phyloP scores from a whole-genome alignment of 2,113 vertebrate genomes.

The Microcebus griseorufus region DNA sequence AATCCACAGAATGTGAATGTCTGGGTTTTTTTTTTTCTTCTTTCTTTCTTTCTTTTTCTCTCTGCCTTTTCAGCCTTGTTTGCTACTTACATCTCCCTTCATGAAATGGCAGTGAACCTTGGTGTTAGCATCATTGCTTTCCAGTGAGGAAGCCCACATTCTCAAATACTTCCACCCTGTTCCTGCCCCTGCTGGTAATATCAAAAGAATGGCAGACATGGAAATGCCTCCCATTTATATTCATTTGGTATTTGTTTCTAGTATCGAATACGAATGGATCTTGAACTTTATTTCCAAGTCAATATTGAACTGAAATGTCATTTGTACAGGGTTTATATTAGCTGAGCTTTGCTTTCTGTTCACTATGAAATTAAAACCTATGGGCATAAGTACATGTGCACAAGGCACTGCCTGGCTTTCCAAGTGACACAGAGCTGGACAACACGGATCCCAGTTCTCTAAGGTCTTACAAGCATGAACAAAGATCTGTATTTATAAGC shows the following conservation, averaged over 20 bases:
- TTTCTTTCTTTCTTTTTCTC: neutral
- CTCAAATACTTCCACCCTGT: neutral
- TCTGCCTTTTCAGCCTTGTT: conserved; percentile 57
- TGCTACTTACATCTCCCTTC: neutral
- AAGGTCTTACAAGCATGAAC: neutral
- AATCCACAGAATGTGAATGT: conserved; percentile 48
- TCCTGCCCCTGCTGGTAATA: conserved; percentile 69
- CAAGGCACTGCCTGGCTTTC: neutral
- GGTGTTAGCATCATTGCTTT: conserved; percentile 1
- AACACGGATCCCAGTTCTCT: neutral
- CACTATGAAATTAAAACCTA: conserved; percentile 46
- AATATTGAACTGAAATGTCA: conserved; percentile 70
- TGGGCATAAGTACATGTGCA: neutral
- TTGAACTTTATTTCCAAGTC: conserved; percentile 74
- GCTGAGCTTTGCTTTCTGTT: conserved; percentile 41
- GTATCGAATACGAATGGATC: neutral
- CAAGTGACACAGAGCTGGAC: neutral
- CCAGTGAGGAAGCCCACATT: neutral
- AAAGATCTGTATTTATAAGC: neutral
- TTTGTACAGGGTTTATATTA: conserved; percentile 56
- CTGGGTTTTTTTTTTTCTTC: neutral
- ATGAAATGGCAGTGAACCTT: conserved; percentile 46
- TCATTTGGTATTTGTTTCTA: conserved; percentile 73
- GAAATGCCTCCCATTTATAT: conserved; percentile 60
- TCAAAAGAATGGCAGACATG: conserved; percentile 55